phyloP scores from a whole-genome alignment of 1,140 invertebrate species.

The Euschistus heros region DNA sequence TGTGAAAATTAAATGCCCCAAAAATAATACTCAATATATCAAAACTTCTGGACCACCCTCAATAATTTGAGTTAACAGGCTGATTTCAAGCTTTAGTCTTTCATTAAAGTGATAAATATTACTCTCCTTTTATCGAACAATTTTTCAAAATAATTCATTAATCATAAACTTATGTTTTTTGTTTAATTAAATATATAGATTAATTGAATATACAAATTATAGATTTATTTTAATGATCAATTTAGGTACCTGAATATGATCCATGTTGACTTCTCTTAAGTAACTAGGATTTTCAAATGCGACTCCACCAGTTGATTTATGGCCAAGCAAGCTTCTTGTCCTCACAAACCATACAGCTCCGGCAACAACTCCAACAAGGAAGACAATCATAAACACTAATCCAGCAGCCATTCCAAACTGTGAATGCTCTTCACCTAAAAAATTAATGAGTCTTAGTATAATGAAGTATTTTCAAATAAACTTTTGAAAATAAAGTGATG shows the following conservation, averaged over 20 bases:
- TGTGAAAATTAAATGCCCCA: no score
- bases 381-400: conserved; percentile 49
- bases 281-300: conserved; percentile 80
- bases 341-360: conserved; percentile 54
- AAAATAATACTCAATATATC: no score
- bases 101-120: background rate
- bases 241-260: conserved; percentile 51
- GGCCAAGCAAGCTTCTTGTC: conserved; percentile 45
- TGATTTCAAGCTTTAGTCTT: background rate
- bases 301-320: conserved; percentile 48
- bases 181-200: no score
- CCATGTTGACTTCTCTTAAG: conserved; percentile 59
- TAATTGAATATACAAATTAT: no score
- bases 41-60: no score
- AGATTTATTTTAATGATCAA: background rate
- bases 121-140: no score
- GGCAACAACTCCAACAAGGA: conserved; percentile 49
- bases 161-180: no score
- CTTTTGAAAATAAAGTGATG: no score
- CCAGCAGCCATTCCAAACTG: conserved; percentile 51
- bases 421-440: conserved; percentile 36
- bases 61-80: no score
- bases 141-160: no score
- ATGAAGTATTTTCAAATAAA: no score
- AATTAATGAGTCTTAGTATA: no score